phyloP scores from a whole-genome alignment of 2,113 vertebrate species.

The Desmodus rotundus region DNA sequence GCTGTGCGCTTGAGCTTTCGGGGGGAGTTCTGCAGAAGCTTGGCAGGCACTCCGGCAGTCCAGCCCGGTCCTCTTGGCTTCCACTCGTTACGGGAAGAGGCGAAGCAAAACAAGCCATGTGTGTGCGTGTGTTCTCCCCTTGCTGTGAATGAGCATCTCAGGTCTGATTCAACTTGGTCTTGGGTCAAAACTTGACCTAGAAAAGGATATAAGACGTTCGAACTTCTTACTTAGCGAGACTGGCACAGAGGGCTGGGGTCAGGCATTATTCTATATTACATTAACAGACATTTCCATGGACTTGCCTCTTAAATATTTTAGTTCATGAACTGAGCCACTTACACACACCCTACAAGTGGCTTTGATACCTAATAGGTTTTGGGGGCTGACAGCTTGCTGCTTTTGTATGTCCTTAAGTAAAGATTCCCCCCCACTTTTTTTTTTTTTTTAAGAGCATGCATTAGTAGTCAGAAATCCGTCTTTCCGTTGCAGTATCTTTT shows the following conservation, averaged over 20 bases:
- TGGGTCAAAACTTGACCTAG: not conserved
- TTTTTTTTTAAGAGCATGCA: not conserved
- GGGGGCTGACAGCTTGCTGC: not conserved
- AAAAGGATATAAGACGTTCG: not conserved
- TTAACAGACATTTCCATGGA: not conserved
- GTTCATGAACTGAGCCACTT: not conserved
- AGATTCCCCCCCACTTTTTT: not conserved
- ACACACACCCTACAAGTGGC: not conserved
- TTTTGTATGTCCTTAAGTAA: not conserved
- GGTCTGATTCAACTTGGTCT: not conserved
- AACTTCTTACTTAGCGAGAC: not conserved
- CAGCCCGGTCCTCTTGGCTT: not conserved
- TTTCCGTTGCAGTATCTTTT: not conserved
- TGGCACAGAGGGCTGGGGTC: not conserved
- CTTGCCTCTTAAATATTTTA: not conserved
- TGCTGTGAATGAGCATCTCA: not conserved
- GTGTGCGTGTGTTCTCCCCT: not conserved
- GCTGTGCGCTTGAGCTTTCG: not conserved
- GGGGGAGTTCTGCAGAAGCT: not conserved
- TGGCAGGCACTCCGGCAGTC: not conserved
- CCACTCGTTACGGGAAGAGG: not conserved
- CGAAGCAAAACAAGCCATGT: not conserved
- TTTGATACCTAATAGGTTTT: not conserved
- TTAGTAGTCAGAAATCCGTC: not conserved
- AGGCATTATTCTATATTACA: not conserved